Evolutionary conservation across 64 coral and sea anemone genomes (phyloP), one percentile per base, ranked within the genome.

Genomic region (Trachythela sp.): DNA sequence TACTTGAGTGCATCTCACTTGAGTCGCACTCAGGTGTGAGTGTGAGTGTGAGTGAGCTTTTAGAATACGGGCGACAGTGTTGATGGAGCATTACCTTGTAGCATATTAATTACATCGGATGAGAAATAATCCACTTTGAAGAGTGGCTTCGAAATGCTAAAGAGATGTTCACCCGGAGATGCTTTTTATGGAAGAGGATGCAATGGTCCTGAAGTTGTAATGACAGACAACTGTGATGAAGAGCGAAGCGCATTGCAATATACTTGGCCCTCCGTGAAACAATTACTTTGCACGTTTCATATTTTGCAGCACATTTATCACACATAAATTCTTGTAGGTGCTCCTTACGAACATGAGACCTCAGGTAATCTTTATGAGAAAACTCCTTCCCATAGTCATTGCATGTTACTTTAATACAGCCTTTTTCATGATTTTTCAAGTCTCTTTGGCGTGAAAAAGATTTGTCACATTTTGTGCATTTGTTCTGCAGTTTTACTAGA

Each of bases 141-240:
- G 48, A 70, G 83, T 70, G 88, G 88, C 45, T 90, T 90, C 54
- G 80, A 90, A 84, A 90, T 90, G 88, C 45, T 90, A 24, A 22
- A 37, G 48, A 52, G 41, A 22, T 90, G 88, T 84, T 84, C 84
- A 84, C 88, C 88, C 48, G 41, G 84, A 20, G 76, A 84, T 90
- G 88, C 88, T 49, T 90, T 90, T 50, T 48, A 84, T 90, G 88
- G 42, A 83, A 70, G 77, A 52, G 88, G 88, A 36, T 24, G 51
- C 29, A 41, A 84, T 49, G 89, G 84, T 26, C 89, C 88, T 36
- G 67, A 90, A 90, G 92, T 90, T 36, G 80, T 94, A 48, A 58
- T 94, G 36, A 94, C 92, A 77, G 92, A 90, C 88, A 94, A 90
- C 84, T 94, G 92, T 85, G 87, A 94, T 39, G 92, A 94, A 84